A percentile compares a stretch with the other conserved stretches of the same genome.
Conservation (phyloP, 2,113 vertebrate species). For the Orycteropus afer region DNA sequence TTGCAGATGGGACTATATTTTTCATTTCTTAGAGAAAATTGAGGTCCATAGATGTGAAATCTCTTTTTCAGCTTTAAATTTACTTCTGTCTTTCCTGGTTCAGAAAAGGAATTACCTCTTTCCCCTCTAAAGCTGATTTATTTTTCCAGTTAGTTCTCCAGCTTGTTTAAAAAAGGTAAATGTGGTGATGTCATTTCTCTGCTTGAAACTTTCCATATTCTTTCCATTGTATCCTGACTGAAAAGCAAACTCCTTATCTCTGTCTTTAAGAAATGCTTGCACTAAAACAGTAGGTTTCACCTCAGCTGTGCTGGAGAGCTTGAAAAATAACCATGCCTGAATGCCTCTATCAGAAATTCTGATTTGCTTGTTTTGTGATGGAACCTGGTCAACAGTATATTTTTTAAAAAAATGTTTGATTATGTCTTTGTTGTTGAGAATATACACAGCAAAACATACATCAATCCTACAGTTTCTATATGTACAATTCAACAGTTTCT, state of each 20-base stretch:
- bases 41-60: not conserved
- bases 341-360: not conserved
- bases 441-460: too few relatives aligned
- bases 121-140: not conserved
- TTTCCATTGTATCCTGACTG: not conserved
- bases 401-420: not conserved
- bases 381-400: not conserved
- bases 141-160: not conserved
- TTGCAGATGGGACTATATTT: not conserved
- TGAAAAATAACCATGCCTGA: not conserved
- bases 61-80: not conserved
- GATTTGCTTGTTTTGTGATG: not conserved
- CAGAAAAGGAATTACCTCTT: not conserved
- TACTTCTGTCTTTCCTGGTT: not conserved
- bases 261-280: not conserved
- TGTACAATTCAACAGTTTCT: not conserved
- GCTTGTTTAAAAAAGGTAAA: slow-evolving; percentile 29
- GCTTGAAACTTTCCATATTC: not conserved
- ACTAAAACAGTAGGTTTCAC: not conserved
- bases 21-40: slow-evolving; percentile 11
- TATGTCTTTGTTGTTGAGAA: not conserved
- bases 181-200: not conserved
- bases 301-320: not conserved
- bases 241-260: not conserved
- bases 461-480: not conserved